Percentiles rank a stretch among this genome's conserved stretches.
Evolutionary conservation across 2,113 vertebrate species (phyloP).

Genomic region (Anser cygnoides): DNA sequence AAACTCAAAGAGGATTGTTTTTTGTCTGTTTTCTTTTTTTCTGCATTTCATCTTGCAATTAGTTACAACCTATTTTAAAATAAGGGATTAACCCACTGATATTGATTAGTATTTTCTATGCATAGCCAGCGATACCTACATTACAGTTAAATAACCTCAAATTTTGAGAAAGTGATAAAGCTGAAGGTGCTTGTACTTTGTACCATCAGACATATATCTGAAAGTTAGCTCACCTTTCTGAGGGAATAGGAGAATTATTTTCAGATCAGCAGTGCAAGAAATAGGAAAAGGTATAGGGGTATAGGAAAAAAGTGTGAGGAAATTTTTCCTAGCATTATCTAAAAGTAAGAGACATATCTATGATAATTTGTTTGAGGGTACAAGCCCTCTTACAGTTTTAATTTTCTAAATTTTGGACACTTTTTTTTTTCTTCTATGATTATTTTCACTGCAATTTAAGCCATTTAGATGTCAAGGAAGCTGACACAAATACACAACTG

Average conservation of each 20-base stretch:
- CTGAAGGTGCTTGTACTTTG: neutral
- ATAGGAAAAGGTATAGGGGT: neutral
- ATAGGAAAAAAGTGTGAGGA: neutral
- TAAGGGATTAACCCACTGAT: neutral
- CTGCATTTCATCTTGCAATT: neutral
- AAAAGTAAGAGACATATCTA: neutral
- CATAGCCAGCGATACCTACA: neutral
- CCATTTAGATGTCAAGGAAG: neutral
- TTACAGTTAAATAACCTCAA: neutral
- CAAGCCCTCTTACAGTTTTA: neutral
- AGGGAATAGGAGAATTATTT: neutral
- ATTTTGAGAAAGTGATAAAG: neutral
- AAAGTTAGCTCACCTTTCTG: neutral
- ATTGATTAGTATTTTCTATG: neutral
- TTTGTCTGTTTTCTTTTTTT: neutral
- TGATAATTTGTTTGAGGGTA: neutral
- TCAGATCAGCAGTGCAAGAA: neutral
- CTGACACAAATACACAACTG: neutral
- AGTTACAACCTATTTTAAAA: neutral
- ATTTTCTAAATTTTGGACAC: neutral
- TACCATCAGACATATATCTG: neutral
- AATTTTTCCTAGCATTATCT: neutral
- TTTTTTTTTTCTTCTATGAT: neutral
- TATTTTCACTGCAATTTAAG: slow-evolving; percentile 3
- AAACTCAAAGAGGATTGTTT: neutral